Base-by-base conservation (phyloP, 2,888 invertebrate genomes). In the Tenthredo notha region DNA sequence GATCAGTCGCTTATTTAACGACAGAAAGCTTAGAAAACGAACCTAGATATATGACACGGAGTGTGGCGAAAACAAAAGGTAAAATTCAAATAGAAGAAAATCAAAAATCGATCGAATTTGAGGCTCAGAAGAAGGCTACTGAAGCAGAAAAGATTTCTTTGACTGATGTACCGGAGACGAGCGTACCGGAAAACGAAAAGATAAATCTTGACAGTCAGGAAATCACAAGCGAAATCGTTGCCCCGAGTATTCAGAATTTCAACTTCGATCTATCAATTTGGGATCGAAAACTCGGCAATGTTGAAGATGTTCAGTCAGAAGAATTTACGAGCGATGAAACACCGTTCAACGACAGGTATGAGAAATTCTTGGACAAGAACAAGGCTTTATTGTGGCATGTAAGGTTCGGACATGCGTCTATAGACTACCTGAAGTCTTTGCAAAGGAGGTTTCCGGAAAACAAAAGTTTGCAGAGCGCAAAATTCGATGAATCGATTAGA, bases 331-430 rank as follows among this genome's bases (percentile, higher is more conserved):
- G 85, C 77, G 21, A 75, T 33, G 86, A 85, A 74, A 72, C 80
- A 29, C 82, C 78, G 10, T 85, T 86, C n/a, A 82, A 70, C 21
- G 75, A 25, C 25, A 9, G 29, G 9, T 47, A 40, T 25, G 47
- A 75, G 40, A 77, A 84, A 84, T 77, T 78, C 67, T 10, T 50
- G 25, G 58, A 84, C n/a, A 85, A 86, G 77, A 87, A 87, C 75
- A 86, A 87, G 9, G 88, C 86, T 37, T 85, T 88, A 84, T 33
- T 89, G 50, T 90, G 88, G 89, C 90, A 89, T 67, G 85, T 88
- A 10, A 86, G 88, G 43, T 47, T 90, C 25, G 88, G 89, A 18
- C 88, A 89, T 82, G 87, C 87, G 5, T 89, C 88, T 0, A 7
- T 88, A 33, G 83, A 84, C 61, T 89, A 88, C 78, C 67, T 89